phyloP scores from a whole-genome alignment of 2,797 vertebrate genomes.

The Microctenopoma lineatum region DNA sequence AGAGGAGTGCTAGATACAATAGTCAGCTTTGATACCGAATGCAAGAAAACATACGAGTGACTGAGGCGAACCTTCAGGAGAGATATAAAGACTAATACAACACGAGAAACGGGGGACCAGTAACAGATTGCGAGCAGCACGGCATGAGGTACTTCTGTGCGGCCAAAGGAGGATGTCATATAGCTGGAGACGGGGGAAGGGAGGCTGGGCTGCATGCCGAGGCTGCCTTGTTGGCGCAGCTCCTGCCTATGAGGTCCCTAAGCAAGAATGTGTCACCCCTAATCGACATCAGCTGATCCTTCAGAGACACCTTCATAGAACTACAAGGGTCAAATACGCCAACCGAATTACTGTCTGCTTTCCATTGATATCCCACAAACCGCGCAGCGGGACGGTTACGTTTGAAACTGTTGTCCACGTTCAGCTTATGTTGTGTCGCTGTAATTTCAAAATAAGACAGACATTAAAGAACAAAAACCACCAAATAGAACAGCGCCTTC shows the following conservation, averaged over 20 bases:
- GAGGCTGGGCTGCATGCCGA: slow-evolving; percentile 57
- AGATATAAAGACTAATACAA: slow-evolving; percentile 64
- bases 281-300: slow-evolving; percentile 72
- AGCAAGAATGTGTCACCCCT: slow-evolving; percentile 71
- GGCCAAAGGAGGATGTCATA: slow-evolving; percentile 72
- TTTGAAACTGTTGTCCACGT: slow-evolving; percentile 10
- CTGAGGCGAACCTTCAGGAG: slow-evolving; percentile 25
- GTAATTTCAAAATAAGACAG: slow-evolving; percentile 12
- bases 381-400: slow-evolving; percentile 3
- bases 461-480: slow-evolving; percentile 13
- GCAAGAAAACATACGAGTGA: slow-evolving; percentile 26
- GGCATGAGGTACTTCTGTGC: slow-evolving; percentile 76
- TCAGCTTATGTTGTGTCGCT: not conserved
- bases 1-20: not conserved
- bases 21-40: slow-evolving; percentile 31
- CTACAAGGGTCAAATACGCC: slow-evolving; percentile 31
- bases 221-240: slow-evolving; percentile 68
- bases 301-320: slow-evolving; percentile 52
- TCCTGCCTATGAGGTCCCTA: slow-evolving; percentile 72
- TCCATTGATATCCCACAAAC: slow-evolving; percentile 42
- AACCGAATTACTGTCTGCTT: slow-evolving; percentile 45
- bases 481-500: slow-evolving; percentile 12
- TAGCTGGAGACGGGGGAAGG: slow-evolving; percentile 55
- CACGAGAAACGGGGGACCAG: slow-evolving; percentile 58
- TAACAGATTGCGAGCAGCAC: slow-evolving; percentile 78